Conservation (phyloP, 2,797 vertebrate species). For the Gallinago nigripennis region DNA sequence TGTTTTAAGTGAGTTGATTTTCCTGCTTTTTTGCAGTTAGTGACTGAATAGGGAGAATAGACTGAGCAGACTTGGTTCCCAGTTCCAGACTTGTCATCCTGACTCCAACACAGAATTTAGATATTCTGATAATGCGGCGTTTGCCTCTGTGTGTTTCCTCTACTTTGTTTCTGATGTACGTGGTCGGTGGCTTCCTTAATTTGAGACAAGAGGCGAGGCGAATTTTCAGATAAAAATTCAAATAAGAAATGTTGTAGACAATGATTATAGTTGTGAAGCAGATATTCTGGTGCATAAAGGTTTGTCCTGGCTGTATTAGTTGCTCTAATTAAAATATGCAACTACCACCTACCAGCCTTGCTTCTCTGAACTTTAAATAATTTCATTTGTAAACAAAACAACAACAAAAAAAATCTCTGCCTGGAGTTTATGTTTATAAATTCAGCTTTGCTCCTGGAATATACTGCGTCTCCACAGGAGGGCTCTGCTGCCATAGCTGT, state of each 20-base stretch:
- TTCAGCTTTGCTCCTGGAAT: background rate
- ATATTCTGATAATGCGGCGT: background rate
- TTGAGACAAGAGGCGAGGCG: background rate
- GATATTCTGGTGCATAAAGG: background rate
- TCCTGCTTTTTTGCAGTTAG: background rate
- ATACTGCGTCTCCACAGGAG: constrained; percentile 43
- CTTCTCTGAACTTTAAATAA: background rate
- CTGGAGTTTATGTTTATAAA: background rate
- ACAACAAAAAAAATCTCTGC: background rate
- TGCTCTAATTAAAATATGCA: background rate
- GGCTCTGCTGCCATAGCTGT: constrained; percentile 46
- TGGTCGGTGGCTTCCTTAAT: background rate
- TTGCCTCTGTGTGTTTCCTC: background rate
- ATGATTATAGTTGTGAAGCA: background rate
- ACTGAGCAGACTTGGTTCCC: background rate
- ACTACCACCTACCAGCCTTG: background rate
- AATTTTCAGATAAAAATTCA: background rate
- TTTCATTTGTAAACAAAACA: background rate
- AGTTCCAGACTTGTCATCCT: background rate
- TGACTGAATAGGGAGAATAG: background rate
- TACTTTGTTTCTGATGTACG: background rate
- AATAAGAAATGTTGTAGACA: background rate
- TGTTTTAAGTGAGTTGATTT: background rate
- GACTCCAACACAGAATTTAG: background rate
- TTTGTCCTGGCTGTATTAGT: rapidly evolving